Evolutionary conservation across 1,140 invertebrate genomes (phyloP).

Genomic region (Panagrolaimus sp.): DNA sequence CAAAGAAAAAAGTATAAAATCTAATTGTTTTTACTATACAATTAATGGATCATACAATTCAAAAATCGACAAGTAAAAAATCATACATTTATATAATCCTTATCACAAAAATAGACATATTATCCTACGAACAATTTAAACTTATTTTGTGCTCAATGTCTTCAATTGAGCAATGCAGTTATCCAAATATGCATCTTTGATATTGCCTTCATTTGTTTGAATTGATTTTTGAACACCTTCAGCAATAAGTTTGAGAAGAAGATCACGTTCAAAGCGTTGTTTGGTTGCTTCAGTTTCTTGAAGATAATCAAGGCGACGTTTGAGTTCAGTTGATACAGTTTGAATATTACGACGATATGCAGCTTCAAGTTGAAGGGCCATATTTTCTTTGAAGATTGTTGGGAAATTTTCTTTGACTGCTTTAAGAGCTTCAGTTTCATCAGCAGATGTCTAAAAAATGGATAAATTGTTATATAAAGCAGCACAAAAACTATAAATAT

Average conservation of each 20-base stretch:
- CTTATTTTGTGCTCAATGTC: slow-evolving; percentile 22
- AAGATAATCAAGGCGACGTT: slow-evolving; percentile 53
- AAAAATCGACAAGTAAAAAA: no score
- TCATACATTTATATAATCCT: no score
- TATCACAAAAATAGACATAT: no score
- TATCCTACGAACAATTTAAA: no score
- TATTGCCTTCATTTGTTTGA: slow-evolving; percentile 42
- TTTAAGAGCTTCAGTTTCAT: slow-evolving; percentile 46
- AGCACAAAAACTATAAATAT: neutral
- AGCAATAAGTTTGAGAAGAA: slow-evolving; percentile 47
- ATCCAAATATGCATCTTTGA: slow-evolving; percentile 53
- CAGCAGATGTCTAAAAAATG: slow-evolving; percentile 46
- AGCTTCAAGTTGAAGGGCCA: slow-evolving; percentile 53
- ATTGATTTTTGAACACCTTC: slow-evolving; percentile 45
- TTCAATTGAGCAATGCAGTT: slow-evolving; percentile 52
- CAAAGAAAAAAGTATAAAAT: no score
- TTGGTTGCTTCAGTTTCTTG: slow-evolving; percentile 55
- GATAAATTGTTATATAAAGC: slow-evolving; percentile 1
- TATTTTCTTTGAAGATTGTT: slow-evolving; percentile 53
- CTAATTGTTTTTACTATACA: no score
- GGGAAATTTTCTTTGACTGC: slow-evolving; percentile 54
- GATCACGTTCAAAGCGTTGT: slow-evolving; percentile 51
- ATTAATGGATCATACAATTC: no score
- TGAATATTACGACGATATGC: slow-evolving; percentile 57
- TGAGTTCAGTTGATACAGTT: slow-evolving; percentile 48